These are phyloP conservation scores for Cyprinella venusta DNA, from an alignment of 2,797 vertebrate genomes.

Conservation along the genomic window DNA sequence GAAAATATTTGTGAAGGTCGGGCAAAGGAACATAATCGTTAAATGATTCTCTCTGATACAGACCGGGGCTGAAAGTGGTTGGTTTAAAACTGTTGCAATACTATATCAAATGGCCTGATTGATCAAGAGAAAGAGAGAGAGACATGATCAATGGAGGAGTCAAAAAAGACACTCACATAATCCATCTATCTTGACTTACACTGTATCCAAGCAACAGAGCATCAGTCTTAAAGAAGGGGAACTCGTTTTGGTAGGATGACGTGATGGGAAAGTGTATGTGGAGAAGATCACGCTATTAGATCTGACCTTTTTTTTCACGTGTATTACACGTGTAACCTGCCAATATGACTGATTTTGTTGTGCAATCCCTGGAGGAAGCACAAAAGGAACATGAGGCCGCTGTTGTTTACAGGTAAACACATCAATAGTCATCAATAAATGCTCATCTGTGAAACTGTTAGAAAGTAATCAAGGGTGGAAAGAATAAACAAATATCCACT, in stretches of 20 bases:
- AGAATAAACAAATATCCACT: neutral
- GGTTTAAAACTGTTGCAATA: conserved; percentile 52
- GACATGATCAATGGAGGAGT: conserved; percentile 59
- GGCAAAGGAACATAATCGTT: neutral
- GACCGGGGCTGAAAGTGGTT: conserved; percentile 36
- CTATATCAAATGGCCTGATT: conserved; percentile 53
- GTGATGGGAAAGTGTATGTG: conserved; percentile 36
- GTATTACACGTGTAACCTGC: conserved; percentile 42
- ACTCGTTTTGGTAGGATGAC: conserved; percentile 32
- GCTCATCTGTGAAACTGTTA: conserved; percentile 8
- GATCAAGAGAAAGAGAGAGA: conserved; percentile 47
- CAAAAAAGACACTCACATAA: conserved; percentile 56
- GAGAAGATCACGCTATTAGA: conserved; percentile 54
- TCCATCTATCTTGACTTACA: conserved; percentile 56
- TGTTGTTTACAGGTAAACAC: conserved; percentile 39
- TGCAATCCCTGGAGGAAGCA: conserved; percentile 38
- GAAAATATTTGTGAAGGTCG: neutral
- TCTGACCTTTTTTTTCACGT: conserved; percentile 39
- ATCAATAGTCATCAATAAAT: conserved; percentile 22
- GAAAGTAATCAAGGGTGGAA: neutral
- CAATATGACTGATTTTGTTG: conserved; percentile 52
- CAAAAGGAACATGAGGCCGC: conserved; percentile 5
- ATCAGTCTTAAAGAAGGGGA: conserved; percentile 47
- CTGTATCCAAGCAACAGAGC: conserved; percentile 59
- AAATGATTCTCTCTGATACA: conserved; percentile 24